A percentile compares a stretch with the other conserved stretches of the same genome.
These are phyloP conservation scores for Ochropleura leucogaster DNA, from an alignment of 2,888 invertebrate species.

Conservation along the genomic window DNA sequence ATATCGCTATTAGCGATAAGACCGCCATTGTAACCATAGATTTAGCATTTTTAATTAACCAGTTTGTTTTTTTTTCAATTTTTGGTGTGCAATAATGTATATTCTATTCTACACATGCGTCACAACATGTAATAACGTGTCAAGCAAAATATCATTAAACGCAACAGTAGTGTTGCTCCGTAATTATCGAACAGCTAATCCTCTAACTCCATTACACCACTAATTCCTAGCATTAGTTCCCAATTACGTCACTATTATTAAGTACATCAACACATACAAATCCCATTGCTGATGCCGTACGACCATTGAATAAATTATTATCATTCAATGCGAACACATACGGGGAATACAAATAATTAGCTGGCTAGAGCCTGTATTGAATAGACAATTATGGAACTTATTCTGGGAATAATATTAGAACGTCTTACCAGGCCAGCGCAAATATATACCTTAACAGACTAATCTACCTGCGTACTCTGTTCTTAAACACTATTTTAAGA, in stretches of 20 bases:
- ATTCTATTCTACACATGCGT: slow-evolving; percentile 16
- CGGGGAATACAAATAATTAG: slow-evolving; percentile 46
- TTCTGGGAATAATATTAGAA: not conserved
- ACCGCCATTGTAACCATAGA: no score
- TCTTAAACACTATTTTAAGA: not conserved
- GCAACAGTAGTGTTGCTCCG: slow-evolving; percentile 11
- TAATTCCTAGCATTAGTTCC: slow-evolving; percentile 55
- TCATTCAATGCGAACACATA: slow-evolving; percentile 48
- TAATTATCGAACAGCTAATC: slow-evolving; percentile 59
- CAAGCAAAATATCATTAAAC: slow-evolving; percentile 29
- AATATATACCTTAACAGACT: not conserved
- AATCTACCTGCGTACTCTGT: not conserved
- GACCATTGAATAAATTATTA: slow-evolving; percentile 56
- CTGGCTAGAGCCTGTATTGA: slow-evolving; percentile 1
- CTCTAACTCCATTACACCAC: slow-evolving; percentile 53
- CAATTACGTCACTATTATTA: slow-evolving; percentile 59
- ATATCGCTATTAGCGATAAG: no score
- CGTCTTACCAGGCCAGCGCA: not conserved
- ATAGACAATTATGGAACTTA: not conserved
- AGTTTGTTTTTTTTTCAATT: no score
- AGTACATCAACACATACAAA: slow-evolving; percentile 60
- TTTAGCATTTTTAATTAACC: no score
- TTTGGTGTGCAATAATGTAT: no score
- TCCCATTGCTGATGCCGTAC: slow-evolving; percentile 40
- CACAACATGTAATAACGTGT: slow-evolving; percentile 20